Percentiles rank a stretch among this genome's conserved stretches.
Evolutionary conservation across 2,113 vertebrate genomes (phyloP).

Genomic region (Malurus alboscapulatus): DNA sequence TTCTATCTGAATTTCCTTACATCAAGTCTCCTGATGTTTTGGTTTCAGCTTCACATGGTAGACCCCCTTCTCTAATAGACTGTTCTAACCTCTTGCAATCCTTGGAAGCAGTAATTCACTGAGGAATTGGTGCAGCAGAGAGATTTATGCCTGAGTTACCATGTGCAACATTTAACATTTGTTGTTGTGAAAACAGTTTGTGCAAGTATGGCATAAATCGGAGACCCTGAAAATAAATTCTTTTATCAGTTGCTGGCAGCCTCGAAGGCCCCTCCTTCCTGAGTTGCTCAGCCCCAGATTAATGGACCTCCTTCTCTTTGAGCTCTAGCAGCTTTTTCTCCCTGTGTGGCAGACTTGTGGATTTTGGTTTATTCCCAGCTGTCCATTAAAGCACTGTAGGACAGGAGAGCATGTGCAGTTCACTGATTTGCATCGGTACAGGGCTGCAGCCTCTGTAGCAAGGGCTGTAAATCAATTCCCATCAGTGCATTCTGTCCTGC

Average conservation of each 20-base stretch:
- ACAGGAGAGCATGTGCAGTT: background rate
- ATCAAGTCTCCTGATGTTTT: background rate
- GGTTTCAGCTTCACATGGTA: background rate
- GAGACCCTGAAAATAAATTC: background rate
- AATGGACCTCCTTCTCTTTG: background rate
- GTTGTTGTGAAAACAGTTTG: background rate
- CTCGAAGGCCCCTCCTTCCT: background rate
- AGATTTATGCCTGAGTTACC: background rate
- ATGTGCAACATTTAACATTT: background rate
- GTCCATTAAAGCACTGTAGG: background rate
- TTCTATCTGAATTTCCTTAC: background rate
- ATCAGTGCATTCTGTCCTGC: background rate
- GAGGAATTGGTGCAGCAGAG: background rate
- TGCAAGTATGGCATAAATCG: background rate
- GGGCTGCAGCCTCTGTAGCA: background rate
- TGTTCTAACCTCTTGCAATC: background rate
- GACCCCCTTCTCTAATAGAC: background rate
- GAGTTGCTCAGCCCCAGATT: background rate
- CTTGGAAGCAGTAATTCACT: background rate
- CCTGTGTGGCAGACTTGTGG: background rate
- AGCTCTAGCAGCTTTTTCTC: background rate
- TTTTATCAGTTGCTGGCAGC: background rate
- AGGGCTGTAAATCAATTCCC: background rate
- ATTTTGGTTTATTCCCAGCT: background rate
- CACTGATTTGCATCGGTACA: accelerated